Evolutionary conservation across 2,888 invertebrate genomes (phyloP), one percentile per base, ranked within the genome.

Genomic region (Chymomyza procnemis): DNA sequence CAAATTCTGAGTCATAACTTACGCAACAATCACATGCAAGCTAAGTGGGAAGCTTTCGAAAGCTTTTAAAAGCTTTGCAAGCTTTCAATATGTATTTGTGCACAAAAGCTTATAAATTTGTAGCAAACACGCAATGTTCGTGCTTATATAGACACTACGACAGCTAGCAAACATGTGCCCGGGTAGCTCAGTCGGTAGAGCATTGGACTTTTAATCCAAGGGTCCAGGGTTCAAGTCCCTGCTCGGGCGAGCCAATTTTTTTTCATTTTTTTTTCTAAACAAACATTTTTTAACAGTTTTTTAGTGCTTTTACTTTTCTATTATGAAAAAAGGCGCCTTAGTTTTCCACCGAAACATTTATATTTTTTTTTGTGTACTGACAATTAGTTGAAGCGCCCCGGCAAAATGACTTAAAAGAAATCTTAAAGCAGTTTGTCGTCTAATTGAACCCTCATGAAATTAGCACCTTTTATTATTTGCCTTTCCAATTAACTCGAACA

Each of bases 191-290:
- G 90, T 91, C 90, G 91, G 90, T 90, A 91, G 90, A 90, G 90
- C 91, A 90, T 90, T 90, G 90, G 90, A 91, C 90, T 90, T 90
- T 90, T 90, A 90, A 91, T 90, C 90, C 90, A 90, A 90, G 90
- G 90, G 90, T 90, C 91, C 90, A 90, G 90, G 90, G 90, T 90
- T 91, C 91, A 90, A 91, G 89, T 90, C 90, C 90, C 90, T 90
- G 89, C 89, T 90, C 90, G 90, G 90, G 90, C 90, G 90, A 22
- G 19, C 16, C 12, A 14, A 1, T 26, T 61, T 46, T 63, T 19
- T 52, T 55, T 34, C n/a, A n/a, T 4, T 1, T 21, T n/a, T 21
- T 34, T 12, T 14, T 52, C 8, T n/a, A 34, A 22, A 8, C 16
- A 46, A 21, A 3, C 16, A 47, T 26, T 1, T 14, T 9, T 26